Evolutionary conservation across 2,888 invertebrate species (phyloP), one percentile per base, ranked within the genome.

Genomic region (Patella caerulea): DNA sequence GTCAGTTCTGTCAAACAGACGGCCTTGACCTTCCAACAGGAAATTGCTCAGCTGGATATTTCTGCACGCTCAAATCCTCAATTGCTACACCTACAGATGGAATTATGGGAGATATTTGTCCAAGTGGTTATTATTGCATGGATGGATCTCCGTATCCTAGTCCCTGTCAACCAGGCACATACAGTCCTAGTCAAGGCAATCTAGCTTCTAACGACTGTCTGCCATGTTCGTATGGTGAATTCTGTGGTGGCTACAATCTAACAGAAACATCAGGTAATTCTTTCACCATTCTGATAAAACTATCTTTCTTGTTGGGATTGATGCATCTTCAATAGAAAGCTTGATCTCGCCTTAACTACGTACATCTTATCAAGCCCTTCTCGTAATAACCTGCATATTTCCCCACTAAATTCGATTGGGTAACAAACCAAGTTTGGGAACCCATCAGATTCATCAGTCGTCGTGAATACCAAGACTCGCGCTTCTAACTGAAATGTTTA

Each of bases 31-130:
- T 75, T 3, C 89, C 90, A 14, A 88, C 89, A 9, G 90, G 85
- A 15, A 84, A 86, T 79, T 91, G 91, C 76, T 81, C 85, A 1
- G 86, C 88, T 3, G 91, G 90, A 11, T 90, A 89, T 79, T 91
- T 87, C 85, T 91, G 91, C 73, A 80, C 80, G 12, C 84, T 82
- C 12, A 83, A 75, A 74, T 86, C 88, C 12, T 79, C 81, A 14
- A 74, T 80, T 3, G 65, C 78, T 17, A 83, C 81, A 5, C 88
- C 89, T 3, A 82, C 84, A 54, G 87, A 88, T 79, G 88, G 85
- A 19, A 83, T 70, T 69, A 87, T 88, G 9, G 89, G 89, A 19
- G 80, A 87, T 75, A 79, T 84, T 45, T 89, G 89, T 78, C 89
- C 89, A 3, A 83, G 86, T 3, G 89, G 89, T 2, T 86, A 79